Conservation (phyloP, 2,888 invertebrate species). For the Rhagonycha lutea region DNA sequence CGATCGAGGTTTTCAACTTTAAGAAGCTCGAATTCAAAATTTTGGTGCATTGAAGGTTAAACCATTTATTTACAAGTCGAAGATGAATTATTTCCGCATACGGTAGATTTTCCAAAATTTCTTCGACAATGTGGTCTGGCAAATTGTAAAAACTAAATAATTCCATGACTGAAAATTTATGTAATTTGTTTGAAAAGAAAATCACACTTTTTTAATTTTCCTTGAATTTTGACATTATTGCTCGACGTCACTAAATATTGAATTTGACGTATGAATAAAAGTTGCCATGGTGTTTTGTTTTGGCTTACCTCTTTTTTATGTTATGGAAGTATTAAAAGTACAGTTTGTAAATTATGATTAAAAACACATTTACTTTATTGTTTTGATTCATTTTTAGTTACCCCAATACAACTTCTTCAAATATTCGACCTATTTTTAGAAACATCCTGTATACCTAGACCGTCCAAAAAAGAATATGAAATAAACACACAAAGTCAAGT, state of each 20-base stretch:
- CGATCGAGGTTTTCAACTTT: not conserved
- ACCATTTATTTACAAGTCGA: not conserved
- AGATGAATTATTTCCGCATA: constrained; percentile 4
- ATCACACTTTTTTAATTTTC: not conserved
- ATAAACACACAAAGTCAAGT: no score
- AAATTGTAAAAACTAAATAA: not conserved
- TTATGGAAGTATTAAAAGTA: no score
- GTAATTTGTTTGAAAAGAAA: not conserved
- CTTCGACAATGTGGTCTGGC: not conserved
- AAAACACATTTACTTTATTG: no score
- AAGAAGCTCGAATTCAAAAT: not conserved
- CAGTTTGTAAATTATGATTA: no score
- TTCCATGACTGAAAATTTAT: not conserved
- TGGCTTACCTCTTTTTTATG: no score
- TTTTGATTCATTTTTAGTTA: no score
- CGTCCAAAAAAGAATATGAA: no score
- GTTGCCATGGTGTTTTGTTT: not conserved
- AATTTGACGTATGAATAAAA: not conserved
- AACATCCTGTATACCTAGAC: no score
- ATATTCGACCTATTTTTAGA: no score
- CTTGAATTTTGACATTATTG: not conserved
- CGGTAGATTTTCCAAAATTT: not conserved
- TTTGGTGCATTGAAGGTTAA: not conserved
- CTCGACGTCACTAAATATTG: not conserved
- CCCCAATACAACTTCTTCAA: no score